Percentiles rank a stretch among this genome's conserved stretches.
Evolutionary conservation across 2,113 vertebrate genomes (phyloP).

Genomic region (Pluvianellus socialis): DNA sequence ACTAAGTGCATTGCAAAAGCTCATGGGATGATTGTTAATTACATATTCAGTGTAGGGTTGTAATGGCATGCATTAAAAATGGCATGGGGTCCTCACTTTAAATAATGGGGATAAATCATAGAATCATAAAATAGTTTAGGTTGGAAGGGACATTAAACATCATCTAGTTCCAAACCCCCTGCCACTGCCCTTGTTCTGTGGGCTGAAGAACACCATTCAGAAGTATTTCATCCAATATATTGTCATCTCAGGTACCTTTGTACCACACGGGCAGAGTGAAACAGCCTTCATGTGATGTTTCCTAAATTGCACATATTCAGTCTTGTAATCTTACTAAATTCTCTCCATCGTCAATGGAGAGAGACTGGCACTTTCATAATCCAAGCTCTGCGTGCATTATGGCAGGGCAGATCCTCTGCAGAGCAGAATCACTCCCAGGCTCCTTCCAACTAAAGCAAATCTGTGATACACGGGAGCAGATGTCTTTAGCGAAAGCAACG

Average conservation of each 20-base stretch:
- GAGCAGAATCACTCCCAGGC: neutral
- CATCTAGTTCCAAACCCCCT: too few species aligned
- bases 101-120: neutral
- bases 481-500: neutral
- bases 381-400: neutral
- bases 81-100: neutral
- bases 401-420: neutral
- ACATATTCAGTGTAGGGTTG: neutral
- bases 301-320: neutral
- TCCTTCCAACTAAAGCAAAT: slow-evolving; percentile 40
- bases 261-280: neutral
- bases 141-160: too few species aligned
- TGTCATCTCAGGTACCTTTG: neutral
- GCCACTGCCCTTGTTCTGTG: neutral
- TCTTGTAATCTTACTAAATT: neutral
- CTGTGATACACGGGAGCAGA: neutral
- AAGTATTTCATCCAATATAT: neutral
- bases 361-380: neutral
- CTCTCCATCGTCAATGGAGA: neutral
- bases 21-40: neutral
- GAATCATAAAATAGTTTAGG: too few species aligned
- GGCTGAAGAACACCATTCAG: neutral
- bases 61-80: neutral
- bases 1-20: neutral
- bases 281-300: rapidly evolving